A percentile compares a stretch with the other conserved stretches of the same genome.
phyloP scores from a whole-genome alignment of 2,797 vertebrate species.

The Rhynchonycteris naso region DNA sequence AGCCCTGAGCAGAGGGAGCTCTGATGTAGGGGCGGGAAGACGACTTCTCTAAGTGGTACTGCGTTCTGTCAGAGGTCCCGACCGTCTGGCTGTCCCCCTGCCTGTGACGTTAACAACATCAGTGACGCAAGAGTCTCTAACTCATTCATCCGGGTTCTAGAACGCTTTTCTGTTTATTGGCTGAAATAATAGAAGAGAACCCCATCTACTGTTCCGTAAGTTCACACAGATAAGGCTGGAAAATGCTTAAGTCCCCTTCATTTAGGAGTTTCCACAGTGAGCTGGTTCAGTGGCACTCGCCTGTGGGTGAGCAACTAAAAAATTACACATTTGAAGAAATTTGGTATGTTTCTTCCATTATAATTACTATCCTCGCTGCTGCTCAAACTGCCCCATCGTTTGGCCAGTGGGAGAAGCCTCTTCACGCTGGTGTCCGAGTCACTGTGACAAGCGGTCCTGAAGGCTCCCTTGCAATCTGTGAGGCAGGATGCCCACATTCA shows the following conservation, averaged over 20 bases:
- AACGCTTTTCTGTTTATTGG: no score
- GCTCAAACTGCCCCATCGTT: not conserved
- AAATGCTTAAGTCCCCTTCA: no score
- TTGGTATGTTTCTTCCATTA: not conserved
- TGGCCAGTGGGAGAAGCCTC: not conserved
- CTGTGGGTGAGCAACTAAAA: not conserved
- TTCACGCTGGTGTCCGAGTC: no score
- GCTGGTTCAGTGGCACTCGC: not conserved
- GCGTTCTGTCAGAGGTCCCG: not conserved
- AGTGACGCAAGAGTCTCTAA: not conserved
- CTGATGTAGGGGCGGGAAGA: not conserved
- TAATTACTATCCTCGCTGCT: not conserved
- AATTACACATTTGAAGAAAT: not conserved
- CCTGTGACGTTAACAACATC: not conserved
- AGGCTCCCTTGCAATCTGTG: fast-evolving
- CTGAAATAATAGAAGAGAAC: not conserved
- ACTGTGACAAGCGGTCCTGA: not conserved
- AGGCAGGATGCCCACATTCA: not conserved
- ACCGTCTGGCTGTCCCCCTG: not conserved
- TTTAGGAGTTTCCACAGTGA: not conserved
- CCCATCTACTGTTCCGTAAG: not conserved
- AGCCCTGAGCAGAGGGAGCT: not conserved
- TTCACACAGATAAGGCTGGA: not conserved
- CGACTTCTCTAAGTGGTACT: not conserved
- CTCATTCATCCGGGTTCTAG: not conserved